Evolutionary conservation across 2,888 invertebrate genomes (phyloP).

Genomic region (Tiliacea aurago): DNA sequence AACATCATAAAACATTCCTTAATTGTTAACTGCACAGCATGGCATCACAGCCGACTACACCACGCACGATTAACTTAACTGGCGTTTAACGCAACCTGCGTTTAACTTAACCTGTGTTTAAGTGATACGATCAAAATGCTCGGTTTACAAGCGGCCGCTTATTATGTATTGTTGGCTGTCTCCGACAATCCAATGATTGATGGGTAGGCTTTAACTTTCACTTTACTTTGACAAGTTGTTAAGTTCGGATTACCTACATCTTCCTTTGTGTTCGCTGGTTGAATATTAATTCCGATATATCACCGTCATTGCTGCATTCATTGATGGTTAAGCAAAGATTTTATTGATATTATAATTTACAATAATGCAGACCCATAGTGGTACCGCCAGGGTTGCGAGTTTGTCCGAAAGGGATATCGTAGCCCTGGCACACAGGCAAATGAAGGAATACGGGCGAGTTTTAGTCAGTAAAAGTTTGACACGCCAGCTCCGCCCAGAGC

Average conservation of each 20-base stretch:
- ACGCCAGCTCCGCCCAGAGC: too few relatives aligned
- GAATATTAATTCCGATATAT: slow-evolving; percentile 30
- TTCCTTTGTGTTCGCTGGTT: slow-evolving; percentile 26
- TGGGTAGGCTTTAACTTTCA: slow-evolving; percentile 51
- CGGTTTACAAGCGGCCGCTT: slow-evolving; percentile 32
- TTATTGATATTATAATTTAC: too few relatives aligned
- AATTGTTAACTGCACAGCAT: not conserved
- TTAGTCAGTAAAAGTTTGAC: too few relatives aligned
- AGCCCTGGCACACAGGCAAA: too few relatives aligned
- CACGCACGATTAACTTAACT: slow-evolving; percentile 35
- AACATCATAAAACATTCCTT: slow-evolving; percentile 17
- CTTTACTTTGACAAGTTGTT: slow-evolving; percentile 57
- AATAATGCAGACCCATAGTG: too few relatives aligned
- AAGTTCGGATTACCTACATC: slow-evolving; percentile 31
- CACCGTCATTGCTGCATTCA: not conserved
- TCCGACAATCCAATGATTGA: slow-evolving; percentile 55
- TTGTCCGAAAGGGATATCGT: too few relatives aligned
- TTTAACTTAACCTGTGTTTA: slow-evolving; percentile 42
- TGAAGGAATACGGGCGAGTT: too few relatives aligned
- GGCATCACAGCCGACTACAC: slow-evolving; percentile 20
- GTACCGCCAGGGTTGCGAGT: too few relatives aligned
- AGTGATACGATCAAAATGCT: slow-evolving; percentile 47
- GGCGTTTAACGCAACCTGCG: slow-evolving; percentile 27
- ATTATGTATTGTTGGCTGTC: slow-evolving; percentile 52
- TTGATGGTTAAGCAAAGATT: too few relatives aligned